Evolutionary conservation across 2,113 vertebrate species (phyloP), one percentile per base, ranked within the genome.

Genomic region (Nerophis lumbriciformis): DNA sequence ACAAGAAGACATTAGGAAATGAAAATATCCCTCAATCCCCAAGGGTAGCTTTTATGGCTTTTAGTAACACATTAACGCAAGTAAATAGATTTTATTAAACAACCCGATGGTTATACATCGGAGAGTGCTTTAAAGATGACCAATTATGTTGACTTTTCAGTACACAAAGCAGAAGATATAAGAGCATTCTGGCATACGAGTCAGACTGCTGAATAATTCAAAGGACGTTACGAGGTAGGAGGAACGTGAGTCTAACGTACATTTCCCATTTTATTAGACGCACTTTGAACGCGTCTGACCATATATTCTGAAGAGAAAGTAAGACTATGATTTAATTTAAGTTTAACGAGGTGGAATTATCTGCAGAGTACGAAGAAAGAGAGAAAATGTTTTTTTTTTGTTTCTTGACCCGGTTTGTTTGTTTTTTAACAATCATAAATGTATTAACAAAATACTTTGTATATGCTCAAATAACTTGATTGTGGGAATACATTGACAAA

Each of bases 311-410:
- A 64, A 64, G 15, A 6, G 12, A 77, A 69, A 21, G 48, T 53
- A 65, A 78, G 70, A 73, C 55, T 66, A 79, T 64, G 69, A 77
- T 62, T 60, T 75, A 71, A 80, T 83, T 83, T 72, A 82, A 63
- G 48, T 81, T 85, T 80, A 78, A 83, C 81, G 74, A 85, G 81
- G 64, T n/a, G 55, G 78, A 71, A 72, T 35, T 77, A 71, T 81
- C 75, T 78, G 59, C 54, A 39, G 61, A 66, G 77, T 63, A 76
- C 62, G 57, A 77, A 77, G 65, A 75, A 72, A 81, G 76, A 70
- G 70, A 75, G 63, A 62, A 82, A 63, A 6, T 38, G 28, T 73
- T 75, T 72, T 80, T 59, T 68, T 66, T 54, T 10, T 36, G 68
- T 6, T 53, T 75, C 66, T 66, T 51, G 19, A 61, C 68, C 51